Conservation (phyloP, 2,888 invertebrate species). For the Lingula anatina region DNA sequence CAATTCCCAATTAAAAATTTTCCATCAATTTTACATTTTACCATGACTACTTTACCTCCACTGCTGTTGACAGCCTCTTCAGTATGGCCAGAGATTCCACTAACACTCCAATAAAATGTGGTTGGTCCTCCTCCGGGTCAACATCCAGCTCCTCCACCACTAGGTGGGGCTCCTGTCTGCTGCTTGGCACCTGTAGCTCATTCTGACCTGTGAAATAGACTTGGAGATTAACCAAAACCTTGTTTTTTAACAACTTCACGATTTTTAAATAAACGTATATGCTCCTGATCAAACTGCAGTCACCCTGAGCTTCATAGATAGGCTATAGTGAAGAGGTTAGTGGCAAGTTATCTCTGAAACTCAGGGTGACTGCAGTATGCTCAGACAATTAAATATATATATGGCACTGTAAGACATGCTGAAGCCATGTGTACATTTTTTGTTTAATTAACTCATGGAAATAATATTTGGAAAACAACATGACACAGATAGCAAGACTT, state of each 20-base stretch:
- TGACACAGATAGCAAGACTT: no score
- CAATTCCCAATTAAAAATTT: no score
- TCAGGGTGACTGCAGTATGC: no score
- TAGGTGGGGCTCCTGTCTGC: conserved; percentile 4
- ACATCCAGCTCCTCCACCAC: conserved; percentile 26
- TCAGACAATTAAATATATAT: background rate
- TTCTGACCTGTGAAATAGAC: background rate
- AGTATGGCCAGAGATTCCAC: conserved; percentile 80
- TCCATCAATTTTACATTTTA: no score
- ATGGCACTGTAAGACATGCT: no score
- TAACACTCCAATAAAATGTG: conserved; percentile 69
- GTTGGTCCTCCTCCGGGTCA: conserved; percentile 54
- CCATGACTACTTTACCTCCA: conserved; percentile 75
- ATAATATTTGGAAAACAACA: no score
- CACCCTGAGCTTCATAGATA: no score
- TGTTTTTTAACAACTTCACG: background rate
- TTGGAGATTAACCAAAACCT: background rate
- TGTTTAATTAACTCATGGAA: no score
- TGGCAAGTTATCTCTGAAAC: no score
- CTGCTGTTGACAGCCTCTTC: conserved; percentile 74
- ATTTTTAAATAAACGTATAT: background rate
- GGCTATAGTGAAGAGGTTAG: no score
- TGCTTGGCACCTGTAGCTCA: background rate
- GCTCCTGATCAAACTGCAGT: background rate
- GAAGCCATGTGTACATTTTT: no score